Evolutionary conservation across 2,113 vertebrate genomes (phyloP), one percentile per base, ranked within the genome.

Genomic region (Megaceryle maxima): DNA sequence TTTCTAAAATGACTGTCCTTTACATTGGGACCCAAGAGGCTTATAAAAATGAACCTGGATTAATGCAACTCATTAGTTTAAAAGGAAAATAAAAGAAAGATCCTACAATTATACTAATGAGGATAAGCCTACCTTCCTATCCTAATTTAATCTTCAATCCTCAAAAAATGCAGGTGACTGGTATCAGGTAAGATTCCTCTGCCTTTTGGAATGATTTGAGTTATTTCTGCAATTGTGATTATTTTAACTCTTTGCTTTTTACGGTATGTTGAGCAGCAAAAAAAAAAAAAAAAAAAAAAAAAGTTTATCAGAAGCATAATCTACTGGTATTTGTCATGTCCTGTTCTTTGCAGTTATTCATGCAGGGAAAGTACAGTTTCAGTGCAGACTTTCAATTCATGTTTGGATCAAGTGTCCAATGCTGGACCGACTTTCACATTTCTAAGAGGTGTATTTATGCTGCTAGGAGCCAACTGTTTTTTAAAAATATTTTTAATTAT

Each of bases 11-110:
- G 97, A 98, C 98, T 98, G 98, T 98, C 98, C 98, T 98, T 98
- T 98, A 98, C 97, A 92, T 98, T 97, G 96, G 97, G 97, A 97
- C 98, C 96, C 98, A 95, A 97, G 98, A 98, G 98, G 97, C 98
- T 98, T 98, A 98, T 98, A 98, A 98, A 98, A 98, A 98, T 98
- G 98, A 98, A 98, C 98, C 98, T 98, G 98, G 97, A 98, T 98
- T 98, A 98, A 98, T 98, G 97, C 97, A 98, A 98, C 98, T 98
- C 98, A 98, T 98, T 98, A 98, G 97, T 98, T 98, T 98, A 98
- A 98, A 98, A 98, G 98, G 98, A 98, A 97, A 98, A 97, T 97
- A 97, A 98, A 98, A 97, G 97, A 97, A 97, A 97, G 96, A 97
- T 97, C 97, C 97, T 91, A 98, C 98, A 98, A 97, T 98, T 98